Evolutionary conservation across 2,888 invertebrate genomes (phyloP).

Genomic region (Lasioglossum calceatum): DNA sequence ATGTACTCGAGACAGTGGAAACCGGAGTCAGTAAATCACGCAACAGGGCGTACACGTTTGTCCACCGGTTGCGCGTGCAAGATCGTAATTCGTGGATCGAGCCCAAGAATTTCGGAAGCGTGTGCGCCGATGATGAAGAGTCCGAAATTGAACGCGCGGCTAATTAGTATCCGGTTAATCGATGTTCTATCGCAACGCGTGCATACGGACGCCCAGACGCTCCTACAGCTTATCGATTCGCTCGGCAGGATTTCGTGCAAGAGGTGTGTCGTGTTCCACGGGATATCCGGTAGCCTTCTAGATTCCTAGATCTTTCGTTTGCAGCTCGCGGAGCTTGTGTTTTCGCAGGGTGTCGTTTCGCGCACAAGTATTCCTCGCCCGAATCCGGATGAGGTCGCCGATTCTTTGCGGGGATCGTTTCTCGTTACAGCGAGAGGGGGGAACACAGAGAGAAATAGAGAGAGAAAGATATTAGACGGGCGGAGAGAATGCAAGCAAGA

Average conservation of each 20-base stretch:
- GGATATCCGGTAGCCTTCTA: conserved; percentile 16
- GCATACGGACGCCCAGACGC: neutral
- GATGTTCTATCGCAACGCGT: neutral
- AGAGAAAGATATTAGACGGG: conserved; percentile 34
- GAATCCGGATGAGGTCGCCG: conserved; percentile 11
- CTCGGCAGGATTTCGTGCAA: conserved; percentile 15
- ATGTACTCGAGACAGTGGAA: neutral
- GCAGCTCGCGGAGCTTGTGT: conserved; percentile 15
- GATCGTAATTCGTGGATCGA: neutral
- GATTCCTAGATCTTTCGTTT: conserved; percentile 26
- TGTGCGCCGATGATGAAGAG: neutral
- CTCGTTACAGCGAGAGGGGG: conserved; percentile 30
- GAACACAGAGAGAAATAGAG: conserved; percentile 34
- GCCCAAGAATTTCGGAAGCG: neutral
- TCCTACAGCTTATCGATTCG: neutral
- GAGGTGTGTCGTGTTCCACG: neutral
- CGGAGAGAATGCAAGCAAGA: conserved; percentile 39
- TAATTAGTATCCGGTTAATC: conserved; percentile 5
- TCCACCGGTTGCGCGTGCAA: neutral
- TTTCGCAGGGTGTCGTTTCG: neutral
- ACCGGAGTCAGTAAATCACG: neutral
- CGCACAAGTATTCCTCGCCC: neutral
- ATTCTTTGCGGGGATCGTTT: conserved; percentile 39
- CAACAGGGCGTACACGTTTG: neutral
- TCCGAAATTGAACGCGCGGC: neutral